Evolutionary conservation across 2,888 invertebrate genomes (phyloP).

Genomic region (Himalopsyche tibetana): DNA sequence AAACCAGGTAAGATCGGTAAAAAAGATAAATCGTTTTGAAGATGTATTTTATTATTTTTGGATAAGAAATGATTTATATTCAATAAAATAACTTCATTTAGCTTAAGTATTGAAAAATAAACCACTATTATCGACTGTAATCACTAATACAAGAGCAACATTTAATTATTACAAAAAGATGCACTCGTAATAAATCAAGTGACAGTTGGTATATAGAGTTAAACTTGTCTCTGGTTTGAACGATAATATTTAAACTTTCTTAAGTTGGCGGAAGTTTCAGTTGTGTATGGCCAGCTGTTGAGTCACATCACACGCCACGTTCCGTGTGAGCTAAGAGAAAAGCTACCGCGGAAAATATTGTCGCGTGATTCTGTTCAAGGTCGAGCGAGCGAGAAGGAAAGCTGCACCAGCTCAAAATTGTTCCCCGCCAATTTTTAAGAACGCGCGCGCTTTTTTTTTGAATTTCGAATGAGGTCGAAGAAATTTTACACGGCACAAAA

Average conservation of each 20-base stretch:
- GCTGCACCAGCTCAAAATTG: conserved; percentile 28
- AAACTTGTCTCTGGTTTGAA: too few species aligned
- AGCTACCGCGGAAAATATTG: conserved; percentile 50
- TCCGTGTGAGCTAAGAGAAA: conserved; percentile 56
- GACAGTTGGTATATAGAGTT: too few species aligned
- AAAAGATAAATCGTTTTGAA: too few species aligned
- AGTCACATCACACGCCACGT: conserved; percentile 60
- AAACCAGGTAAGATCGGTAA: too few species aligned
- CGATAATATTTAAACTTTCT: not conserved
- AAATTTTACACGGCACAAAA: conserved; percentile 38
- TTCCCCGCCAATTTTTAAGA: conserved; percentile 36
- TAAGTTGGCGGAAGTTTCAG: conserved; percentile 15
- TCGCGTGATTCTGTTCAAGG: conserved; percentile 59
- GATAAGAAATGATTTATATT: too few species aligned
- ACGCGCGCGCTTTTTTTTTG: conserved; percentile 32
- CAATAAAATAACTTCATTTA: too few species aligned
- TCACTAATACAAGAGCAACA: too few species aligned
- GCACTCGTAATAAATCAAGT: too few species aligned
- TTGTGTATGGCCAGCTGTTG: conserved; percentile 35
- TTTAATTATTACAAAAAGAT: too few species aligned
- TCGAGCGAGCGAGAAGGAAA: conserved; percentile 12
- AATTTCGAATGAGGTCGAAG: conserved; percentile 40
- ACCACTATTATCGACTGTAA: too few species aligned
- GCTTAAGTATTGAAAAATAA: too few species aligned
- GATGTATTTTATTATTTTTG: too few species aligned